Evolutionary conservation across 2,797 vertebrate genomes (phyloP), one percentile per base, ranked within the genome.

Genomic region (Schizothorax lantsangensis): DNA sequence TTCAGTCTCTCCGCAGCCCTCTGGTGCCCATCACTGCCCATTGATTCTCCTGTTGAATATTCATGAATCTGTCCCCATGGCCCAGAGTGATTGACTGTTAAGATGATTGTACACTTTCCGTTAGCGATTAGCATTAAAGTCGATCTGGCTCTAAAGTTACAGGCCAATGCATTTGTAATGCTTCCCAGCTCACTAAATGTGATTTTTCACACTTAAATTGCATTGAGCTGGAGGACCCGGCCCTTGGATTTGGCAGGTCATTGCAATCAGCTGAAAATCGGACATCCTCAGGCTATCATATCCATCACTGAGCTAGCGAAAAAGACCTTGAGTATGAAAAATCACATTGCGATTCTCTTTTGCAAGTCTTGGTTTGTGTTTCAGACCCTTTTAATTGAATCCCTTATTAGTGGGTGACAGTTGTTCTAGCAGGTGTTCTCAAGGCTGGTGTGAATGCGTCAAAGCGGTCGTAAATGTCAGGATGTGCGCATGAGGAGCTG

Each of bases 1-100:
- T 93, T 64, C 72, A 88, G 90, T 90, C 88, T 89, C 92, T 91
- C 45, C n/a, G 14, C 36, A 94, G 69, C 77, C 90, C 91, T 81
- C 86, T 80, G 88, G 81, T 92, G 92, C 64, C 91, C 91, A 89
- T 94, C 92, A 93, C 91, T 89, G 90, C 79, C 74, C 81, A 93
- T 92, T 91, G 92, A 94, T 92, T 93, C 85, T 91, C 89, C 88
- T 84, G 72, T 88, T 86, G 84, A 91, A 93, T 93, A 91, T 92
- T 88, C 85, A 86, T 84, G 79, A 49, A 10, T 66, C 80, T 88
- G 74, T 88, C 81, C 81, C 91, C 83, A 78, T 91, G 78, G 80
- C 83, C 89, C 84, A 92, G 90, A 91, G 89, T 90, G 90, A 93
- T 90, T 92, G 91, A 89, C 89, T 89, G 92, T 93, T 93, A 91